Evolutionary conservation across 2,113 vertebrate genomes (phyloP), one percentile per base, ranked within the genome.

Genomic region (Sander lucioperca): DNA sequence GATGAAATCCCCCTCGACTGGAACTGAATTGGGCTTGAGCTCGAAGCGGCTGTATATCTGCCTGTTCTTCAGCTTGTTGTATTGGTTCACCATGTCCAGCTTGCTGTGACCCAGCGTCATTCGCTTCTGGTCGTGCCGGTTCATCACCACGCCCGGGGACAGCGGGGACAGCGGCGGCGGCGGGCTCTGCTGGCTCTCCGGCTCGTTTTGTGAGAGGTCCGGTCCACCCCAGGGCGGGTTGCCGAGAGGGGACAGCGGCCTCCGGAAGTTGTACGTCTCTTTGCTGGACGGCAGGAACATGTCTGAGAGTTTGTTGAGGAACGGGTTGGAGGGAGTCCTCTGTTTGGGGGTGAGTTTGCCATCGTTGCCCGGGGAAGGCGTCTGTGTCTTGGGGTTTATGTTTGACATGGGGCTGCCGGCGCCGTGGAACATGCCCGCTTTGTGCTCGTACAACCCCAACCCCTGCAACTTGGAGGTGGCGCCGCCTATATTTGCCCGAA

Each of bases 21-120:
- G 36, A 9, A 39, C 36, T 39, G 36, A 2, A 5, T 93, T 84
- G 83, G 81, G 89, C 86, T 96, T 95, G 6, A 96, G 90, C 88
- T 98, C 97, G 0, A 99, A 99, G 64, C 98, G 96, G 77, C 98
- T 99, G 90, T 97, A 97, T 36, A 99, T 93, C 3, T 96, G 95
- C 85, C 94, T 98, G 67, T 95, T 91, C 84, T 97, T 98, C 87
- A 97, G 89, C 89, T 97, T 96, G 95, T 98, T 99, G 94, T 97
- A 97, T 58, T 98, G 97, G 87, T 97, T 99, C 83, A 99, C 97
- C 83, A 99, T 95, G 91, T 99, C 98, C 88, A 99, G 94, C 83
- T 99, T 99, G 91, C 98, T 99, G 91, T 99, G 98, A 33, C 98
- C 98, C 14, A 99, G 91, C 4, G 98, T 99, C 96, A 98, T 89